phyloP scores from a whole-genome alignment of 2,113 vertebrate species.

The Rousettus leschenaultii region DNA sequence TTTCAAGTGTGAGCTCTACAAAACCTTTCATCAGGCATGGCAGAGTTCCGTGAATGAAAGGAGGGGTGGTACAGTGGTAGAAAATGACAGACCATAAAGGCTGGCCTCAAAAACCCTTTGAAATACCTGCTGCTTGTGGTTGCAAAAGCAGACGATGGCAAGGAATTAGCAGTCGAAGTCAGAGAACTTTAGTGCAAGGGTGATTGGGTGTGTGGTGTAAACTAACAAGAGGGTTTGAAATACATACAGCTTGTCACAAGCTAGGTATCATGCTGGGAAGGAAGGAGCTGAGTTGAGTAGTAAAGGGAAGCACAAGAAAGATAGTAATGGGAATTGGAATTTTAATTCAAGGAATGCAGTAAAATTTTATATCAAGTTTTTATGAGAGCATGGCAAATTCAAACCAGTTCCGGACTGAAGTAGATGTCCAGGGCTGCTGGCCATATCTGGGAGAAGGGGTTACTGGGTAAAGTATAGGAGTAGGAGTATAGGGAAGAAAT shows the following conservation, averaged over 20 bases:
- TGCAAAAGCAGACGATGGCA: background rate
- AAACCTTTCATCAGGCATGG: background rate
- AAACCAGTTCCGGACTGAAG: background rate
- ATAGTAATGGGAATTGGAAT: background rate
- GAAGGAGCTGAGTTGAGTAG: background rate
- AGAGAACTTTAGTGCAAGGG: background rate
- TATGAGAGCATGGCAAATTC: background rate
- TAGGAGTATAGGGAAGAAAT: background rate
- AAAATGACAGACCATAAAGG: background rate
- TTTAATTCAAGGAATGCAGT: background rate
- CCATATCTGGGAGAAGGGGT: background rate
- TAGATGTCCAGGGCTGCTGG: background rate
- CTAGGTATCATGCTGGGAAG: background rate
- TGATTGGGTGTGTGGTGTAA: background rate
- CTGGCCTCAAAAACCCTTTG: background rate
- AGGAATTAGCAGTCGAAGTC: background rate
- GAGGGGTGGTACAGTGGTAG: background rate
- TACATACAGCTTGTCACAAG: background rate
- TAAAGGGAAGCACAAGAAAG: accelerated
- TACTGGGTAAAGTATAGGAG: background rate
- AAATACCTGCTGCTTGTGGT: background rate
- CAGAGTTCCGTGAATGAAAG: conserved; percentile 1
- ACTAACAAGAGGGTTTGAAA: background rate
- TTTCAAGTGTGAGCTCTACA: conserved; percentile 4
- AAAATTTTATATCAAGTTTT: background rate